Evolutionary conservation across 35 echinoderm and acorn worm genomes (phyloP), one percentile per base, ranked within the genome.

Genomic region (Apostichopus parvimensis): DNA sequence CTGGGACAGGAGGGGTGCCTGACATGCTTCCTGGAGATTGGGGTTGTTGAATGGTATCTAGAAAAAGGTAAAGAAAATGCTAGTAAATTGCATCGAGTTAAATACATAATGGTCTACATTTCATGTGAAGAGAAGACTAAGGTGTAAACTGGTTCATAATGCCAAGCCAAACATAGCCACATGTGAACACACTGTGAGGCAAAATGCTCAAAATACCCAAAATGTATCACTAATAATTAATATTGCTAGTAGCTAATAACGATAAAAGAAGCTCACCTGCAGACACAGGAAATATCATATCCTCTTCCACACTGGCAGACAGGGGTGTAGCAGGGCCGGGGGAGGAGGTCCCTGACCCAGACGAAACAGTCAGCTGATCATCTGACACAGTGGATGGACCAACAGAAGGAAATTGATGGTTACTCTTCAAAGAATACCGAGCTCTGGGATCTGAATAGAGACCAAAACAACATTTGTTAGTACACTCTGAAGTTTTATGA

Each of bases 331-430:
- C 64, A 61, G 58, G 13, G 24, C 85, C 64, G 9, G 85, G 85
- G 21, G 85, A 87, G 54, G 85, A 62, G 17, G 85, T 28, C 4
- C 18, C 59, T 14, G 85, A 87, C 23, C 58, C 85, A 66, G 85
- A 87, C 2, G 85, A 87, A 21, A 87, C 17, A 4, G 85, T 66
- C 18, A 66, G 5, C 57, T 71, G 57, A 21, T 87, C 85, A 23
- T 87, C 85, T 9, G 34, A 87, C 55, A 65, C 54, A 10, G 84
- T 65, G 18, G 85, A 71, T 18, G 79, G 71, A 14, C 45, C 61
- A 60, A 77, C 90, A 86, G 87, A 90, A 8, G 93, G 95, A 78
- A 94, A 96, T 54, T 94, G 95, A 23, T 55, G 78, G 34, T 78
- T 90, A 84, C 93, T 94, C 86, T 94, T 54, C 45, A 96, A 77